A percentile compares a stretch with the other conserved stretches of the same genome.
phyloP scores from a whole-genome alignment of 2,888 invertebrate genomes.

The Acronicta aceris region DNA sequence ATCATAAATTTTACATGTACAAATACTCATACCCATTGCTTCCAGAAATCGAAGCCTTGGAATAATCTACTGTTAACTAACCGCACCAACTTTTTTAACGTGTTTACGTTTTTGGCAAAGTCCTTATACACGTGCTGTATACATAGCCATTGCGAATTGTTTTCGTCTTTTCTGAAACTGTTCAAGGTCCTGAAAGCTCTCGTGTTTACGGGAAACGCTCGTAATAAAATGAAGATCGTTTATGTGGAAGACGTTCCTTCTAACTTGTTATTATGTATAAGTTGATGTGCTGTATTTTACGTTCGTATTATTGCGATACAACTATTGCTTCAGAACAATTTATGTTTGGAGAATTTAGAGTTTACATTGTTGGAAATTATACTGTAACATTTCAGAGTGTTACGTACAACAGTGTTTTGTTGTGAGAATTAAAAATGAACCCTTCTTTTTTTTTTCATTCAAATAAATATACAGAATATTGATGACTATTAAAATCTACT shows the following conservation, averaged over 20 bases:
- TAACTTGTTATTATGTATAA: slow-evolving; percentile 1
- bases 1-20: too few relatives aligned
- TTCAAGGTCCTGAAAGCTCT: slow-evolving; percentile 13
- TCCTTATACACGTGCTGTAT: background rate
- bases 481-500: too few relatives aligned
- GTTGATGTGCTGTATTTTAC: background rate
- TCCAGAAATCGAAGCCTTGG: too few relatives aligned
- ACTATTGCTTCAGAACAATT: background rate
- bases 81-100: too few relatives aligned
- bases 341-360: background rate
- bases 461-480: too few relatives aligned
- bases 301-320: background rate
- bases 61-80: too few relatives aligned
- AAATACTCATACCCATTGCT: too few relatives aligned
- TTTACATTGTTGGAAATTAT: background rate
- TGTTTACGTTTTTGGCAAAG: slow-evolving; percentile 4
- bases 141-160: slow-evolving; percentile 10
- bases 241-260: background rate
- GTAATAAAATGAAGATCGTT: slow-evolving; percentile 14
- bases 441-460: too few relatives aligned
- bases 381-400: background rate
- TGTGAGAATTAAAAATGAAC: too few relatives aligned
- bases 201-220: slow-evolving; percentile 13
- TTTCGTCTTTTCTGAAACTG: slow-evolving; percentile 16
- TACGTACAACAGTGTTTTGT: too few relatives aligned